Base-by-base conservation (phyloP, 1,140 invertebrate species). In the Acromyrmex echinatior region DNA sequence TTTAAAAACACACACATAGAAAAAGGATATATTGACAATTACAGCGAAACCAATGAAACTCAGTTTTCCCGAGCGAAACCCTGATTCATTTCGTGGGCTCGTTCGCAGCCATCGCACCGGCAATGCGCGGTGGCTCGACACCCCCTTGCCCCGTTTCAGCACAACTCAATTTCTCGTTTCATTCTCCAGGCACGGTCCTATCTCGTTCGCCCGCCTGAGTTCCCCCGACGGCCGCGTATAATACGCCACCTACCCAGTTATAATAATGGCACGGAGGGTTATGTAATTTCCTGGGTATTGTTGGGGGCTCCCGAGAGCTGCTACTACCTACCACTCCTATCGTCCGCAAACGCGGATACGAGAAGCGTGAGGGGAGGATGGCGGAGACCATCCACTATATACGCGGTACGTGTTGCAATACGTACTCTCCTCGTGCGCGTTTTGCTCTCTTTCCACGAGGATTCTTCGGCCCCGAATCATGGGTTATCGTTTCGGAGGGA, bases 281-380 rank as follows among this genome's bases (percentile, higher is more conserved):
- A 95, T 95, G 95, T 95, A 95, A 95, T 95, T 95, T 95, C 95
- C 95, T 95, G 95, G 95, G 92, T 94, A 95, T 95, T 95, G 95
- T 95, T 88, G 89, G 85, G 78, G 80, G 65, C 90, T 91, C 90
- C 85, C 85, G 87, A 89, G 87, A 87, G 90, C 87, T 88, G 65
- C 81, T 86, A 79, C 87, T 91, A 79, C 73, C 73, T 92, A 91
- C 91, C 86, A 91, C 92, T 92, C 90, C 93, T 94, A 94, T 94
- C 94, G 92, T 93, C 91, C 94, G 94, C 93, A 93, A 93, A 94
- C 93, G 94, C 93, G 94, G 66, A 65, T 63, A 53, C 39, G 68
- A 66, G 81, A 68, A 74, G 62, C 80, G 77, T 62, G 82, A 85
- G 51, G 63, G 66, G 76, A 62, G 76, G 45, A n/a, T 14, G 39